Evolutionary conservation across 2,797 vertebrate genomes (phyloP).

Genomic region (Brachyrhaphis roseni): DNA sequence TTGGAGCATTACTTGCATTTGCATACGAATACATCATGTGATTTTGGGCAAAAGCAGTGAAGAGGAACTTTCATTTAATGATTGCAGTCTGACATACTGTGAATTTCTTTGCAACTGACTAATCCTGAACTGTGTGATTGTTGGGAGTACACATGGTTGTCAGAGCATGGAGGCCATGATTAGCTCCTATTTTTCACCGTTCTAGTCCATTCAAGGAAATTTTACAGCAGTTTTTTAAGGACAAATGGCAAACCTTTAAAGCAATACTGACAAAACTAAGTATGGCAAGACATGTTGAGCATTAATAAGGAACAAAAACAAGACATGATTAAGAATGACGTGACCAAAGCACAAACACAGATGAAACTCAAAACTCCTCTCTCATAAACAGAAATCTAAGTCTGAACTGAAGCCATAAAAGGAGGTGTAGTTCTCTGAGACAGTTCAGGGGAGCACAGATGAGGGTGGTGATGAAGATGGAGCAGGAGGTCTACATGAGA

Average conservation of each 20-base stretch:
- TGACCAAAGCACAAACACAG: too few relatives aligned
- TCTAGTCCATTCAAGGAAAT: slow-evolving; percentile 44
- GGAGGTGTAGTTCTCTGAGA: too few relatives aligned
- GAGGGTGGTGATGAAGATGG: too few relatives aligned
- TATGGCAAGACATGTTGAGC: too few relatives aligned
- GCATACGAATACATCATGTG: slow-evolving; percentile 60
- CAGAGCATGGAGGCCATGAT: slow-evolving; percentile 67
- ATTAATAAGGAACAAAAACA: too few relatives aligned
- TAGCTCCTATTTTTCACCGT: slow-evolving; percentile 66
- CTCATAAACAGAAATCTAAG: too few relatives aligned
- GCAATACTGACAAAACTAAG: too few relatives aligned
- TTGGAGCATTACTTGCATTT: slow-evolving; percentile 52
- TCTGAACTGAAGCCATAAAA: too few relatives aligned
- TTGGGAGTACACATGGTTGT: slow-evolving; percentile 49
- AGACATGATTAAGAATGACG: too few relatives aligned
- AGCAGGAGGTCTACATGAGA: too few relatives aligned
- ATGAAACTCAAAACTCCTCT: too few relatives aligned
- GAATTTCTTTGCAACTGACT: slow-evolving; percentile 52
- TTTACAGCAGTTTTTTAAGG: slow-evolving; percentile 32
- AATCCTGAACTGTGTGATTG: slow-evolving; percentile 67
- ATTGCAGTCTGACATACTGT: slow-evolving; percentile 65
- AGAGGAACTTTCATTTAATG: slow-evolving; percentile 69
- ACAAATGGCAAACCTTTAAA: background rate
- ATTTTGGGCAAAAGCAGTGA: slow-evolving; percentile 55
- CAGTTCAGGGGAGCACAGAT: too few relatives aligned